These are phyloP conservation scores for Drosophila meridiana DNA, from an alignment of 2,888 invertebrate species.

Conservation along the genomic window DNA sequence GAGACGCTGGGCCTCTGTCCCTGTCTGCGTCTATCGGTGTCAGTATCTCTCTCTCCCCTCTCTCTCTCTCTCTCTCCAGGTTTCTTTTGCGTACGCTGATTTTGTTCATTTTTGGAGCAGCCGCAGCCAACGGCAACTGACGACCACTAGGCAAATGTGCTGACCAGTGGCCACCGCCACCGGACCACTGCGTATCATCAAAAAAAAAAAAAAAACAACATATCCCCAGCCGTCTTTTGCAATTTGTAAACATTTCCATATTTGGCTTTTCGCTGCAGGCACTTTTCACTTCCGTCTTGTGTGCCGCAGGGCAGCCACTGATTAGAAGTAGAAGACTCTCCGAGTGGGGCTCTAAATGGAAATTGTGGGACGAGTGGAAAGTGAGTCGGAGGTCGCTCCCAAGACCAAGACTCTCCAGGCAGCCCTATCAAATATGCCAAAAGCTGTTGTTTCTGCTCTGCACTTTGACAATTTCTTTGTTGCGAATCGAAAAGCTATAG, in stretches of 20 bases:
- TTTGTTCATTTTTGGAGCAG: slow-evolving; percentile 72
- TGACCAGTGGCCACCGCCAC: slow-evolving; percentile 60
- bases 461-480: slow-evolving; percentile 67
- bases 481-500: slow-evolving; percentile 55
- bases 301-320: slow-evolving; percentile 42
- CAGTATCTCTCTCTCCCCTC: slow-evolving; percentile 16
- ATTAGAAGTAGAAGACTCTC: slow-evolving; percentile 27
- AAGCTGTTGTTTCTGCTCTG: slow-evolving; percentile 63
- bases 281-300: slow-evolving; percentile 60
- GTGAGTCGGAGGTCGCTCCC: slow-evolving; percentile 1
- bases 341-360: slow-evolving; percentile 25
- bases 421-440: slow-evolving; percentile 69
- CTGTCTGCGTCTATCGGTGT: slow-evolving; percentile 37
- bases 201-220: slow-evolving; percentile 7
- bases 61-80: not conserved
- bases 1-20: slow-evolving; percentile 36
- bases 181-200: slow-evolving; percentile 35
- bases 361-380: slow-evolving; percentile 20
- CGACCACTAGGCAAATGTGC: slow-evolving; percentile 63
- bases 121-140: slow-evolving; percentile 25
- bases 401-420: not conserved
- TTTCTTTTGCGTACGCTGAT: slow-evolving; percentile 59
- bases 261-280: slow-evolving; percentile 67
- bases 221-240: slow-evolving; percentile 63
- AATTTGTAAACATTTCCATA: slow-evolving; percentile 83